A percentile compares a stretch with the other conserved stretches of the same genome.
These are phyloP conservation scores for Seriola rivoliana DNA, from an alignment of 2,113 vertebrate species.

Conservation along the genomic window DNA sequence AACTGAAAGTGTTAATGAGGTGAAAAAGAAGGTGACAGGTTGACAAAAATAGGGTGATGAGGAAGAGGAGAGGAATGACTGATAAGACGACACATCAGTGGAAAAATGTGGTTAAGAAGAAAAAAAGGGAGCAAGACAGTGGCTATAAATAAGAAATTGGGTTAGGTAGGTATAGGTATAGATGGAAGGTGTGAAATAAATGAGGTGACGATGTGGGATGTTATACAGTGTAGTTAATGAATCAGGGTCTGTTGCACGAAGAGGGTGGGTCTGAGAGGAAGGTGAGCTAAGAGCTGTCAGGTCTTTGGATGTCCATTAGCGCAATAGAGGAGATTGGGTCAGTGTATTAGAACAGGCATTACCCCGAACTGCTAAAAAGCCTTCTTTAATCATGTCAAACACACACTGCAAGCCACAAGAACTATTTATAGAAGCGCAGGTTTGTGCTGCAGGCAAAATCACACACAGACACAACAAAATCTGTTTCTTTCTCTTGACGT, in stretches of 20 bases:
- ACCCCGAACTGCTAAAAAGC: conserved; percentile 63
- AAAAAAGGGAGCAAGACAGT: neutral
- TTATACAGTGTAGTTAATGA: neutral
- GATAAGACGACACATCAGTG: neutral
- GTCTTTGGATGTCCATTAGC: conserved; percentile 56
- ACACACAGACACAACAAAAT: conserved; percentile 42
- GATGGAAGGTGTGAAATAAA: conserved; percentile 22
- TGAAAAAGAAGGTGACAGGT: conserved; percentile 51
- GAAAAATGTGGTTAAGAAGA: neutral
- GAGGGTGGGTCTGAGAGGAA: conserved; percentile 1
- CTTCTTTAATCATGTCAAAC: conserved; percentile 64
- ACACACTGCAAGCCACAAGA: conserved; percentile 28
- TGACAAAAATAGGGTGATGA: neutral
- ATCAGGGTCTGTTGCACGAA: neutral
- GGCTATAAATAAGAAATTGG: conserved; percentile 7
- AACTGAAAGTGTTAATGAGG: conserved; percentile 42
- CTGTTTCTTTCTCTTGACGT: conserved; percentile 13
- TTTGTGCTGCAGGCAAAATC: conserved; percentile 46
- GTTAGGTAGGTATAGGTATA: neutral
- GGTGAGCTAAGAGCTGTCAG: conserved; percentile 7
- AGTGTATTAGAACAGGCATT: conserved; percentile 57
- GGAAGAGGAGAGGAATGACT: neutral
- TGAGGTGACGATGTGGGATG: neutral
- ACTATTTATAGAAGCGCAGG: conserved; percentile 68
- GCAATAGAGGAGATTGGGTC: conserved; percentile 47